Conservation (phyloP, 2,113 vertebrate species). For the Neolamprologus sp. region DNA sequence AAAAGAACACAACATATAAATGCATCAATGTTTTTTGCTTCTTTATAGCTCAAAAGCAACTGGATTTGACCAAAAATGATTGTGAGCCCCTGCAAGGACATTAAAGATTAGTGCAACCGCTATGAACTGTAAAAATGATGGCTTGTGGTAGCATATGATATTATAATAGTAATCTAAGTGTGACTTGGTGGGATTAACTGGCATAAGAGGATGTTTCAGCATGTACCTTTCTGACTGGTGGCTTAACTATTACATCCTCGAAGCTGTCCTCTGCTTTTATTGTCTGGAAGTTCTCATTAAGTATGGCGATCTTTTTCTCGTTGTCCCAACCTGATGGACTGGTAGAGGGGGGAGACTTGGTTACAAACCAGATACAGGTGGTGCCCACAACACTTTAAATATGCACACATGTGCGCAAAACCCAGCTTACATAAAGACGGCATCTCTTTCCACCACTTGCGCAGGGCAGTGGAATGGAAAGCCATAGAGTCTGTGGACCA, state of each 20-base stretch:
- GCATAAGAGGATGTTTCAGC: not conserved
- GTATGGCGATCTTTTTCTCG: constrained; percentile 97
- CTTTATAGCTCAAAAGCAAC: not conserved
- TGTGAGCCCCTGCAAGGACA: not conserved
- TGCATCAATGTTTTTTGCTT: not conserved
- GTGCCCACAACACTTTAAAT: not conserved
- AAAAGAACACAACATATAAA: not conserved
- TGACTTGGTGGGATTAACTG: not conserved
- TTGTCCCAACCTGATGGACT: constrained; percentile 99
- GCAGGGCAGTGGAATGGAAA: constrained; percentile 90
- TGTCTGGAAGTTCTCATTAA: constrained; percentile 95
- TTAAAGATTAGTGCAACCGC: not conserved
- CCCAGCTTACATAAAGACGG: constrained; percentile 89
- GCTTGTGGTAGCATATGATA: not conserved
- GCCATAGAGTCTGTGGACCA: constrained; percentile 94
- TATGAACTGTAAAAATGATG: not conserved
- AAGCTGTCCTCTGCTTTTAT: constrained; percentile 90
- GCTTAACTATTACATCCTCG: constrained; percentile 93
- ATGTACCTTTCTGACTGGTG: constrained; percentile 91
- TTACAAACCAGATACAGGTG: not conserved
- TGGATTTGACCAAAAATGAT: not conserved
- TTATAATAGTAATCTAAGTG: not conserved
- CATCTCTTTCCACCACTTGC: constrained; percentile 95
- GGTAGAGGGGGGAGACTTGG: not conserved
- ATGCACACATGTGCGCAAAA: not conserved